Percentiles rank a stretch among this genome's conserved stretches.
phyloP scores from a whole-genome alignment of 1,140 invertebrate species.

The Drosophila orosa region DNA sequence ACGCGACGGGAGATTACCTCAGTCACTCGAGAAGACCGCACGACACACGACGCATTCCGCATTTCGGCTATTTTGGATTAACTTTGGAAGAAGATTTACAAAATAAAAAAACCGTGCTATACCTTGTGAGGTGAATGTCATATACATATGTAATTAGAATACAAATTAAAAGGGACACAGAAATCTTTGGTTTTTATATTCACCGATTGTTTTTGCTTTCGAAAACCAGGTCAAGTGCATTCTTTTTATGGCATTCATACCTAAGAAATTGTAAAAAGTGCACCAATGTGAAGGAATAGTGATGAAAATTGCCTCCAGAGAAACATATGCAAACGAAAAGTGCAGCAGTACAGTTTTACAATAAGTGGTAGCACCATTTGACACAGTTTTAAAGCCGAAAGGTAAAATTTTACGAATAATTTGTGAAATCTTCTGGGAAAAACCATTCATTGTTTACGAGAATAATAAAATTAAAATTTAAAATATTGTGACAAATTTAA shows the following conservation, averaged over 20 bases:
- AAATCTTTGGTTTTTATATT: background rate
- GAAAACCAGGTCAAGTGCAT: slow-evolving; percentile 63
- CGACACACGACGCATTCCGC: slow-evolving; percentile 59
- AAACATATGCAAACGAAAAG: slow-evolving; percentile 63
- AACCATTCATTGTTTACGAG: background rate
- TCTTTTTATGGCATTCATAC: slow-evolving; percentile 39
- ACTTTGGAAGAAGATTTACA: slow-evolving; percentile 22
- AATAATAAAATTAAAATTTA: background rate
- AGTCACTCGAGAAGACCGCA: slow-evolving; percentile 51
- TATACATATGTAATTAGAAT: background rate
- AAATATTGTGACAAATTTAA: background rate
- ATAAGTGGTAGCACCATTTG: background rate
- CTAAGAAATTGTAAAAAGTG: slow-evolving; percentile 32
- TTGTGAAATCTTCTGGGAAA: background rate
- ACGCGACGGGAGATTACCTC: slow-evolving; percentile 59
- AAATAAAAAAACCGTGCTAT: slow-evolving; percentile 28
- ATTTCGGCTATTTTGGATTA: slow-evolving; percentile 67
- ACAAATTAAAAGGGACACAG: background rate
- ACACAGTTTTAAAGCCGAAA: slow-evolving; percentile 6
- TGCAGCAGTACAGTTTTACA: slow-evolving; percentile 42
- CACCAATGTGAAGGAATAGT: slow-evolving; percentile 27
- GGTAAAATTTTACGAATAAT: background rate
- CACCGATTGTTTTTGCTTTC: background rate
- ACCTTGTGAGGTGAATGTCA: slow-evolving; percentile 8
- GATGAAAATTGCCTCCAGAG: slow-evolving; percentile 42